Evolutionary conservation across 2,113 vertebrate species (phyloP), one percentile per base, ranked within the genome.

Genomic region (Ancistrus triradiatus): DNA sequence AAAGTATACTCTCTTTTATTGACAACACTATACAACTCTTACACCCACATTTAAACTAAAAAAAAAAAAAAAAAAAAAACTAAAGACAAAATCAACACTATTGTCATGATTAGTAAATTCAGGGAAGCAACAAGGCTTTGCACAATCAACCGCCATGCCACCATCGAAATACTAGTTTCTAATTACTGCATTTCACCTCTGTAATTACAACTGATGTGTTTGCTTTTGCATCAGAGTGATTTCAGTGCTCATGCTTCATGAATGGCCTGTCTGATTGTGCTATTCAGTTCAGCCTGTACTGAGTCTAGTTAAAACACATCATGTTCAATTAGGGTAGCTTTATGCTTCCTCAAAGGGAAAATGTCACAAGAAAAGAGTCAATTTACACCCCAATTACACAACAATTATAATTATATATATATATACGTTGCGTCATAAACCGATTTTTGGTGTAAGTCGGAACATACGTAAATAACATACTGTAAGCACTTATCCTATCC

Each of bases 141-240:
- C 3, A 13, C 42, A 56, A 65, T 46, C 40, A 4, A 2, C 52
- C 28, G 3, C 19, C 19, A 10, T 56, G 5, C 52, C 28, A 2
- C 19, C 19, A 10, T 56, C 28, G 13, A 18, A 8, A 27, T 56
- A 35, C 10, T 37, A 22, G 4, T 56, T 44, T 56, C 19, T 56
- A 57, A 65, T 65, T 65, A 65, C 28, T 14, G 63, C 14, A 11
- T 25, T 24, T 48, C 2, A 17, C 21, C 51, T 56, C 63, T 65
- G 51, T 65, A 65, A 65, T 65, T 56, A 65, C 37, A 51, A 35
- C 19, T n/a, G 14, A 56, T 65, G 51, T 56, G 38, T 64, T 47
- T 15, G 38, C 51, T 22, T 37, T 25, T 17, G 7, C 51, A 25
- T 56, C 38, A 22, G 17, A 13, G 27, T 14, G n/a, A 56, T 47